Evolutionary conservation across 1,140 invertebrate species (phyloP).

Genomic region (Lethrus apterus): DNA sequence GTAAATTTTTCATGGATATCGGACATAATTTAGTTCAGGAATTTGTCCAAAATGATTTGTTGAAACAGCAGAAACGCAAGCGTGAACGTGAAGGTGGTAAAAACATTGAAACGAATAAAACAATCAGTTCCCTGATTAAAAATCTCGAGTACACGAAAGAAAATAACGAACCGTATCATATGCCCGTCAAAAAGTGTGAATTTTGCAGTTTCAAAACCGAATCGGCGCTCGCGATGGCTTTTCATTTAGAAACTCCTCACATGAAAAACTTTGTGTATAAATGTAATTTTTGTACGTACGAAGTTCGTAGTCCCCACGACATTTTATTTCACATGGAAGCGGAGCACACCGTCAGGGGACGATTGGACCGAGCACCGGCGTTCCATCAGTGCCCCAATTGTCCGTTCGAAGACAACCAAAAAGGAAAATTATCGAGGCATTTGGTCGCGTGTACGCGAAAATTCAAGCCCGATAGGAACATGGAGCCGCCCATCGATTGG

Average conservation of each 20-base stretch:
- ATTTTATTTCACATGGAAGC: slow-evolving; percentile 89
- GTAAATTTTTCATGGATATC: slow-evolving; percentile 89
- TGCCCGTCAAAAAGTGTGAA: slow-evolving; percentile 72
- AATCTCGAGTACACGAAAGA: slow-evolving; percentile 82
- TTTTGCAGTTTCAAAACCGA: slow-evolving; percentile 91
- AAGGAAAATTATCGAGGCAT: slow-evolving; percentile 86
- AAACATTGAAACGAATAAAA: slow-evolving; percentile 63
- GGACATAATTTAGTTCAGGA: slow-evolving; percentile 88
- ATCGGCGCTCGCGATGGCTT: slow-evolving; percentile 75
- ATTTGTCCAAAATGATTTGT: slow-evolving; percentile 83
- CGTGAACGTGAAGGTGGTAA: slow-evolving; percentile 55
- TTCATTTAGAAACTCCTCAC: slow-evolving; percentile 88
- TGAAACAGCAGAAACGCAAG: slow-evolving; percentile 80
- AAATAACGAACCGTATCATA: slow-evolving; percentile 72
- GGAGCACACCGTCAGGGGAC: slow-evolving; percentile 70
- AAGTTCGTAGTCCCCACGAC: slow-evolving; percentile 76
- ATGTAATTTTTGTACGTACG: slow-evolving; percentile 81
- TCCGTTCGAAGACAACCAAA: slow-evolving; percentile 90
- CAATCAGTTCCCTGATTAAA: slow-evolving; percentile 70
- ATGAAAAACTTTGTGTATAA: slow-evolving; percentile 79
- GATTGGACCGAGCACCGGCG: slow-evolving; percentile 74
- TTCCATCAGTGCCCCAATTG: slow-evolving; percentile 91
- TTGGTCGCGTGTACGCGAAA: slow-evolving; percentile 83
- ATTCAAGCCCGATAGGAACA: slow-evolving; percentile 74
- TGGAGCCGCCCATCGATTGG: slow-evolving; percentile 80